Evolutionary conservation across 2,888 invertebrate species (phyloP), one percentile per base, ranked within the genome.

Genomic region (Abrostola triplasia): DNA sequence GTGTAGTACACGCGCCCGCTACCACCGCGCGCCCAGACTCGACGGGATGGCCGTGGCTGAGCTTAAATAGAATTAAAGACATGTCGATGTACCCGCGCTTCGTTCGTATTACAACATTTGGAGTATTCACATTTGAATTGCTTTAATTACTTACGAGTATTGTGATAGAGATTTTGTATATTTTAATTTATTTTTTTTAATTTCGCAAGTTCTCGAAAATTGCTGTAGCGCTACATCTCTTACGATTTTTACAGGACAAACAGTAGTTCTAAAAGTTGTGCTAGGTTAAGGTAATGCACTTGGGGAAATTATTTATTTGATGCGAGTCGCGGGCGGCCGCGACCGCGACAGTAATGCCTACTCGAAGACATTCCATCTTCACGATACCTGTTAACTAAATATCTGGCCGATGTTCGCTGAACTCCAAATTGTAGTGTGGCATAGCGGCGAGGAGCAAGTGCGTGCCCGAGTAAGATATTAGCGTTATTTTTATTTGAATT

Each of bases 111-210:
- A 90, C 92, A 88, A 92, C 90, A 87, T 92, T 92, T 91, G 92
- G 92, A 93, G 93, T 93, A 93, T 94, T 94, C 93, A 94, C 93
- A 93, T 90, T 91, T 92, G 92, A 92, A 93, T 94, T 89, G 94
- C 94, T 94, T 94, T 94, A 94, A 94, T 94, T 94, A 94, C 94
- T 94, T 94, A 94, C 94, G 93, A 94, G 94, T 94, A 94, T 94
- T 94, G 94, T 94, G 94, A 94, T 94, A 94, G 94, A 94, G 93
- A 93, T 94, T 93, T 94, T 94, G 94, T 94, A 94, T 94, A 94
- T 93, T 94, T 92, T 94, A 94, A 94, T 94, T 94, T 94, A 94
- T 94, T 94, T 93, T 91, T 92, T 93, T 90, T 91, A 92, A 92
- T 93, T 94, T 93, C 90, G 92, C 93, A 93, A 88, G 90, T 92